A percentile compares a stretch with the other conserved stretches of the same genome.
Conservation (phyloP, 1,140 invertebrate genomes). For the Bombyx mandarina region DNA sequence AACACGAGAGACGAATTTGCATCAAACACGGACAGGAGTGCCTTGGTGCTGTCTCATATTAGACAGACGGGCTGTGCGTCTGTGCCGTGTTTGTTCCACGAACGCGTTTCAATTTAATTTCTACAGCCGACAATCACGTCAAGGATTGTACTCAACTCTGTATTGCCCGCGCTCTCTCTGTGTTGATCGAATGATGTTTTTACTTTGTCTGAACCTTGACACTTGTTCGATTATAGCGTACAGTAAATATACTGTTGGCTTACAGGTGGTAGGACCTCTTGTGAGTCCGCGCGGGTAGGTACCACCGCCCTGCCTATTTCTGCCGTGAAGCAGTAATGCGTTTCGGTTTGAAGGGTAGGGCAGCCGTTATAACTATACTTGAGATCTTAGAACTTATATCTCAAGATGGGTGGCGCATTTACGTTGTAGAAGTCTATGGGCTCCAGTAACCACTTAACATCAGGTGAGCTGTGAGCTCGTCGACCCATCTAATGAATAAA, state of each 20-base stretch:
- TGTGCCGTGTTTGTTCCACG: not conserved
- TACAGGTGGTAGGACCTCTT: no score
- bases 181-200: not conserved
- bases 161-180: not conserved
- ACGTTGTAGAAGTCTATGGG: no score
- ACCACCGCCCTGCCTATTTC: no score
- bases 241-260: not conserved
- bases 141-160: not conserved
- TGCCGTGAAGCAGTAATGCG: no score
- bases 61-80: constrained; percentile 3
- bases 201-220: not conserved
- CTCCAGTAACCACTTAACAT: no score
- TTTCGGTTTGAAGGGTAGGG: no score
- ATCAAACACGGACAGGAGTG: constrained; percentile 7
- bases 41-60: constrained; percentile 1
- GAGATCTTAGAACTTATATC: no score
- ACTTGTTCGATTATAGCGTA: not conserved
- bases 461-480: no score
- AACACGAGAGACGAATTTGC: constrained; percentile 8
- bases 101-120: not conserved
- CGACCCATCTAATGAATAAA: not conserved
- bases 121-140: not conserved
- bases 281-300: no score
- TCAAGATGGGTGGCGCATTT: no score
- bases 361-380: no score